Conservation (phyloP, 1,140 invertebrate genomes). For the Platyura marginata region DNA sequence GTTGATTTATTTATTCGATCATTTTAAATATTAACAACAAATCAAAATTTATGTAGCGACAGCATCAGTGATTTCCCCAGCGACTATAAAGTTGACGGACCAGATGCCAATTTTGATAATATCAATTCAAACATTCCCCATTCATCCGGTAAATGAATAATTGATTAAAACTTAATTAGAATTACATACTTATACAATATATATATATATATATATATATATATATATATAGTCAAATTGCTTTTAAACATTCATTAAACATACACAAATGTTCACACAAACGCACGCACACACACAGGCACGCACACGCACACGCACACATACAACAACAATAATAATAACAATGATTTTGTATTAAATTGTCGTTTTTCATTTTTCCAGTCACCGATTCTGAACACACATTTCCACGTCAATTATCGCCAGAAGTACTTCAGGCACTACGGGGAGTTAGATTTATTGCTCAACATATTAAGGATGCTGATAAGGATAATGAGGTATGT, state of each 20-base stretch:
- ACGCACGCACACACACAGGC: no score
- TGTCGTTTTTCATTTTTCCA: slow-evolving; percentile 9
- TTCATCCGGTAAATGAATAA: slow-evolving; percentile 29
- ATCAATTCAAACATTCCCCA: slow-evolving; percentile 28
- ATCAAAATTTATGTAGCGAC: no score
- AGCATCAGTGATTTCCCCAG: slow-evolving; percentile 35
- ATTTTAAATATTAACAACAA: no score
- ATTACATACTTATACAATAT: no score
- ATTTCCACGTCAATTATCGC: slow-evolving; percentile 56
- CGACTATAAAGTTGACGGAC: slow-evolving; percentile 28
- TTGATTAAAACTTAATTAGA: neutral
- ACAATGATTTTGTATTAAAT: no score
- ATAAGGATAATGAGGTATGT: slow-evolving; percentile 85
- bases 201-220: no score
- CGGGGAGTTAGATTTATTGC: slow-evolving; percentile 92
- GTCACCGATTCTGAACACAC: slow-evolving; percentile 62
- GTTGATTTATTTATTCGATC: no score
- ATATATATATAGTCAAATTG: no score
- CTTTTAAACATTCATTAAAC: neutral
- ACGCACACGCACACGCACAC: no score
- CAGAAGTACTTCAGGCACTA: slow-evolving; percentile 76
- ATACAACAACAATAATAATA: no score
- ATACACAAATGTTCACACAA: no score
- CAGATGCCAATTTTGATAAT: slow-evolving; percentile 20
- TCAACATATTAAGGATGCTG: slow-evolving; percentile 89